These are phyloP conservation scores for Xiphophorus birchmanni DNA, from an alignment of 2,797 vertebrate genomes.

Conservation along the genomic window DNA sequence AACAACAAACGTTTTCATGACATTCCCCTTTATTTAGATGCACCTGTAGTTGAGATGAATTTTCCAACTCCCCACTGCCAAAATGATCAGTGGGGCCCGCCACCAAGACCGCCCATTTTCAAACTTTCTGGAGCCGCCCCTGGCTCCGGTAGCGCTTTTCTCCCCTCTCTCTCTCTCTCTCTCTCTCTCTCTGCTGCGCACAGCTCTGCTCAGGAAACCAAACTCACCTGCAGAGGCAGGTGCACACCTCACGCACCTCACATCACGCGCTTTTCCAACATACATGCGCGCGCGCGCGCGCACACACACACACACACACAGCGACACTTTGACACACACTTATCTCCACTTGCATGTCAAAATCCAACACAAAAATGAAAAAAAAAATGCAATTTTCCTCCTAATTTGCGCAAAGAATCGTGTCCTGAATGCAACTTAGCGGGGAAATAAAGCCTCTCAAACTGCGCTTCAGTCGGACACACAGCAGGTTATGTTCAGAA, in stretches of 20 bases:
- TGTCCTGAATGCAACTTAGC: background rate
- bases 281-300: background rate
- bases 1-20: background rate
- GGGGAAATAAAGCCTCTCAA: constrained; percentile 5
- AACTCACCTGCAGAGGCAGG: constrained; percentile 59
- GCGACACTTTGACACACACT: constrained; percentile 42
- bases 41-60: background rate
- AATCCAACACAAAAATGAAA: background rate
- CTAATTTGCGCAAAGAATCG: background rate
- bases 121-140: background rate
- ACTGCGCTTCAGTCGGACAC: constrained; percentile 9
- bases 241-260: constrained; percentile 22
- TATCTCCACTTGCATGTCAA: constrained; percentile 43
- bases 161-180: background rate
- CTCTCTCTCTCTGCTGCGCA: background rate
- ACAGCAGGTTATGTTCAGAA: background rate
- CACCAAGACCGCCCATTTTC: background rate
- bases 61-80: background rate
- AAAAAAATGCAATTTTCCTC: background rate
- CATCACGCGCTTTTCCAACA: background rate
- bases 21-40: background rate
- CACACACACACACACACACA: constrained; percentile 7
- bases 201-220: constrained; percentile 1
- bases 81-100: background rate
- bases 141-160: background rate